Evolutionary conservation across 1,140 invertebrate species (phyloP), one percentile per base, ranked within the genome.

Genomic region (Bradynema listronoti): DNA sequence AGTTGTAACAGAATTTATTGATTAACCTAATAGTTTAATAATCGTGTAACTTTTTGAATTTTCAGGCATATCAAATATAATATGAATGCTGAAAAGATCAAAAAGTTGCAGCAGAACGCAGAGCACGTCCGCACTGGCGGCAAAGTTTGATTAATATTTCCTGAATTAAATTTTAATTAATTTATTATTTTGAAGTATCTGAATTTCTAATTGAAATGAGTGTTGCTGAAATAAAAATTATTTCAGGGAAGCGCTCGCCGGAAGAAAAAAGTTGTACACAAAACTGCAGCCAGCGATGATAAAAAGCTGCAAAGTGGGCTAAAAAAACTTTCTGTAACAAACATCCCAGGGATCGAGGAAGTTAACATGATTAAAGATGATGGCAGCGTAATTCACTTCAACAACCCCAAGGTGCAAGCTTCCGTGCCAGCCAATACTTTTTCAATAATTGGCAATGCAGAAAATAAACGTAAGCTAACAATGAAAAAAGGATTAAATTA

Each of bases 351-450:
- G 57, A 98, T 99, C 78, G 95, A 99, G 80, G 95, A 86, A 79
- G 85, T 84, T 91, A 98, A 98, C 83, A 98, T 99, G 90, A 97
- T 99, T 73, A 98, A 98, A 83, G 93, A 99, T 79, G 95, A 99
- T 82, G 91, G 93, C 29, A 89, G 89, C 42, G 93, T 99, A 4
- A 95, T 99, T 78, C 93, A 98, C 79, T 98, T 99, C 79, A 98
- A 96, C 80, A 98, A 98, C 80, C 94, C 95, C 16, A 99, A 98
- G 83, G 93, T 95, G 27, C 94, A 99, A 82, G 95, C 94, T 34
- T 98, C 93, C 51, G 83, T 99, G 57, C 87, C 90, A 43, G 91
- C 93, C 11, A 61, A 46, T 78, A 98, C 94, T 61, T 98, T 98
- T 81, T 92, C 93, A 54, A 91, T 99, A 60, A 95, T 89, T 53